Evolutionary conservation across 2,797 vertebrate genomes (phyloP).

Genomic region (Nannoperca obscura): DNA sequence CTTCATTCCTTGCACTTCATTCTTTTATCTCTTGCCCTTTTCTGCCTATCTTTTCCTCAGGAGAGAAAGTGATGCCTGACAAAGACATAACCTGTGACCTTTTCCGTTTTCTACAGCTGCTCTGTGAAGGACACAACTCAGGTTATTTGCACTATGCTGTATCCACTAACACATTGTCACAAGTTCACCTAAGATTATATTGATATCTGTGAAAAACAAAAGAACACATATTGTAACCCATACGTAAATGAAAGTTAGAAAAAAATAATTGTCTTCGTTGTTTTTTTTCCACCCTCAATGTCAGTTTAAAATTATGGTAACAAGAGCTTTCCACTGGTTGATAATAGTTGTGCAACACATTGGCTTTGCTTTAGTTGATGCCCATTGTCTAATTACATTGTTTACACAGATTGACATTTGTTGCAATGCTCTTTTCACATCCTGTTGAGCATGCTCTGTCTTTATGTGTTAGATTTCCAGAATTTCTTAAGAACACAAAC

Average conservation of each 20-base stretch:
- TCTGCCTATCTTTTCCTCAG: constrained; percentile 73
- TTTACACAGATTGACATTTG: not conserved
- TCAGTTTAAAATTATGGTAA: not conserved
- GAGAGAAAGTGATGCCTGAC: constrained; percentile 94
- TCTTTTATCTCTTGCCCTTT: constrained; percentile 52
- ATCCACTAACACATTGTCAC: not conserved
- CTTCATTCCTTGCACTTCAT: constrained; percentile 29
- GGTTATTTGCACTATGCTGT: constrained; percentile 80
- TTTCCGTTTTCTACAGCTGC: constrained; percentile 95
- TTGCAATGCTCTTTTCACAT: not conserved
- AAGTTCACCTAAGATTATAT: not conserved
- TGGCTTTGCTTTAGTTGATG: not conserved
- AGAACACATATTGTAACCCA: not conserved
- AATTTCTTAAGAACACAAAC: constrained; percentile 96
- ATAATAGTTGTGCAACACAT: not conserved
- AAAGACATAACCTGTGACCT: constrained; percentile 95
- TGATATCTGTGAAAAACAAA: not conserved
- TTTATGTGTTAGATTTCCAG: constrained; percentile 89
- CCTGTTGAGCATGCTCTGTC: not conserved
- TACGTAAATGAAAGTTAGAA: not conserved
- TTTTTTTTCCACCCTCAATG: not conserved
- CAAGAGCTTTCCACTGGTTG: not conserved
- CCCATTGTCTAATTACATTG: not conserved
- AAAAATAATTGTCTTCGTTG: not conserved
- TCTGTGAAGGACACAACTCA: constrained; percentile 98